Evolutionary conservation across 2,797 vertebrate genomes (phyloP).

Genomic region (Buceros bicornis): DNA sequence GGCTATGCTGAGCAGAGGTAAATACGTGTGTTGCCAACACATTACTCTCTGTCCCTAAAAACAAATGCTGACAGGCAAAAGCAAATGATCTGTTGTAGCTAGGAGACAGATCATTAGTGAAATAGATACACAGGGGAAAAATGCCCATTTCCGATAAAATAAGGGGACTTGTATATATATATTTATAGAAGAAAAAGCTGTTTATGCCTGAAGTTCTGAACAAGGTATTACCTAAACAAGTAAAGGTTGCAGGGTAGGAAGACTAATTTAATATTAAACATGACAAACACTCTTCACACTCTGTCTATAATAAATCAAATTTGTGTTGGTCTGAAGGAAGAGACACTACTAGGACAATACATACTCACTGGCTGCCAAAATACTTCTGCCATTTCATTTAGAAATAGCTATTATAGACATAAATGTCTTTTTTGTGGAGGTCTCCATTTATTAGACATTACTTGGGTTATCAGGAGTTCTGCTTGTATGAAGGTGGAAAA

Average conservation of each 20-base stretch:
- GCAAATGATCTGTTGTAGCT: neutral
- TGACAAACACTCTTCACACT: neutral
- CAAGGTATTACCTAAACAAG: neutral
- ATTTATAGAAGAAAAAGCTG: neutral
- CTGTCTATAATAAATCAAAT: neutral
- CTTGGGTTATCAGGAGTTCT: neutral
- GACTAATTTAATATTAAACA: neutral
- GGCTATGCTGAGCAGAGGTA: accelerated
- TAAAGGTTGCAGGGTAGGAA: neutral
- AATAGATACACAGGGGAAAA: neutral
- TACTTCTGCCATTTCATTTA: neutral
- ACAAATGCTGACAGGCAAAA: neutral
- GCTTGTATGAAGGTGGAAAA: neutral
- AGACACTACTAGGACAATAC: neutral
- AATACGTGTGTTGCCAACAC: neutral
- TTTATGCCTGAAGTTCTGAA: neutral
- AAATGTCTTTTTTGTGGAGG: neutral
- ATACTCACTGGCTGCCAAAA: neutral
- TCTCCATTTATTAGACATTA: neutral
- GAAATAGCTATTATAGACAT: neutral
- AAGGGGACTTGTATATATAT: neutral
- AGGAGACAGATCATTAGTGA: neutral
- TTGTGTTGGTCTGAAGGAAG: neutral
- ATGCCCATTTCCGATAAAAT: neutral
- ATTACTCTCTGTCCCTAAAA: neutral